phyloP scores from a whole-genome alignment of 2,113 vertebrate genomes.

The Austrofundulus limnaeus region DNA sequence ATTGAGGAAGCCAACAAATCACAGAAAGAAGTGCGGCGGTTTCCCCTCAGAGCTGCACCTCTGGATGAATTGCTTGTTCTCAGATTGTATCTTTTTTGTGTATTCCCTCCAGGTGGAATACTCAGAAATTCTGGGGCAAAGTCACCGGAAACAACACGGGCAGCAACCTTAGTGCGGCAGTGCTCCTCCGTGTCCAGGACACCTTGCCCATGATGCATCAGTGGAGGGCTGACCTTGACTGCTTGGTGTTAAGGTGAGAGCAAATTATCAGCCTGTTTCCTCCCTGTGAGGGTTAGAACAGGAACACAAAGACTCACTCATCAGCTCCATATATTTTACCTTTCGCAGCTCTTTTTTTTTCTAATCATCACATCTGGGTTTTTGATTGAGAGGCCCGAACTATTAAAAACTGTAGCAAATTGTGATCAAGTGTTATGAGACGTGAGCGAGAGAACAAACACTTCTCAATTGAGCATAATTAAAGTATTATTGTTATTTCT shows the following conservation, averaged over 20 bases:
- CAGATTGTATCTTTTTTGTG: conserved; percentile 49
- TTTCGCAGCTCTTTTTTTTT: conserved; percentile 5
- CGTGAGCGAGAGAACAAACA: conserved; percentile 1
- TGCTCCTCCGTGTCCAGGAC: conserved; percentile 57
- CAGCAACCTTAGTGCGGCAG: conserved; percentile 66
- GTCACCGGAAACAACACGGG: conserved; percentile 68
- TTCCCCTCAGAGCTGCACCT: conserved; percentile 11
- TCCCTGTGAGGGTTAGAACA: conserved; percentile 67
- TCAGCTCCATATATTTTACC: conserved; percentile 38
- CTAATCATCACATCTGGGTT: neutral
- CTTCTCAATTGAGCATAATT: conserved; percentile 11
- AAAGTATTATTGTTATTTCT: conserved; percentile 3
- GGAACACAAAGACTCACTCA: conserved; percentile 45
- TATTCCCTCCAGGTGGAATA: conserved; percentile 48
- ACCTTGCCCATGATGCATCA: conserved; percentile 73
- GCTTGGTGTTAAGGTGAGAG: conserved; percentile 67
- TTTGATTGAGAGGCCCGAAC: conserved; percentile 10
- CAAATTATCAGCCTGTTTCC: conserved; percentile 71
- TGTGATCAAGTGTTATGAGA: conserved; percentile 12
- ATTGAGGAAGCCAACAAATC: conserved; percentile 20
- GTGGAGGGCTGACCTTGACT: conserved; percentile 76
- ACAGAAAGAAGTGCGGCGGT: conserved; percentile 14
- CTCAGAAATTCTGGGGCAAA: conserved; percentile 74
- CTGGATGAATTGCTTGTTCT: conserved; percentile 47
- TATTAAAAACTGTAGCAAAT: conserved; percentile 7